Percentiles rank a stretch among this genome's conserved stretches.
phyloP scores from a whole-genome alignment of 2,113 vertebrate genomes.

The Rhinopithecus roxellana region DNA sequence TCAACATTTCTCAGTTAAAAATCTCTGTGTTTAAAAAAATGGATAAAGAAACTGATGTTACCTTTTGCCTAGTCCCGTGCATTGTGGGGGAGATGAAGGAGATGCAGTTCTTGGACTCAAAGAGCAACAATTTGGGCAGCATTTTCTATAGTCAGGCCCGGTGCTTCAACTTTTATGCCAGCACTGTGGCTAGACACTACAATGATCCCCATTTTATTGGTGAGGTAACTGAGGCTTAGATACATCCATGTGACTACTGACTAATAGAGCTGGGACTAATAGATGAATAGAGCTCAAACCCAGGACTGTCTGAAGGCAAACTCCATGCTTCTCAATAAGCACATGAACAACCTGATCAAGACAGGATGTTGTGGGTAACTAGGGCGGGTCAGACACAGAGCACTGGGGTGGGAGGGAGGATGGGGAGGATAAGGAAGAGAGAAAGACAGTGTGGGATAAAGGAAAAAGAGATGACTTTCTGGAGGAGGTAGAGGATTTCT shows the following conservation, averaged over 20 bases:
- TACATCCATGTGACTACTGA: neutral
- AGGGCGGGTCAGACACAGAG: neutral
- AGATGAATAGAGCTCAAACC: neutral
- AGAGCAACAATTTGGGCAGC: neutral
- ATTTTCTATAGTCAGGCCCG: neutral
- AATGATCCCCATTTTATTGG: neutral
- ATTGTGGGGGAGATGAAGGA: neutral
- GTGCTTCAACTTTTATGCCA: neutral
- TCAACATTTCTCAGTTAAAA: neutral
- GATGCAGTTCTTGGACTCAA: neutral
- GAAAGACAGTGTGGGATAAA: neutral
- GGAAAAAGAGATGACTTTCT: neutral
- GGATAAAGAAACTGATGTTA: neutral
- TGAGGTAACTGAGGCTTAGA: neutral
- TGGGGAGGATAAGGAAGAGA: neutral
- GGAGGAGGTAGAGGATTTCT: neutral
- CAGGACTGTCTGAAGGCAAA: neutral
- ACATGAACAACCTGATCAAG: neutral
- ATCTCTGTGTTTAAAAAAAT: neutral
- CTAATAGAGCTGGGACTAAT: neutral
- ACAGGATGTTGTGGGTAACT: neutral
- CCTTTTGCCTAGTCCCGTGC: neutral
- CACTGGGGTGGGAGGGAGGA: rapidly evolving
- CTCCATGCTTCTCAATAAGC: neutral
- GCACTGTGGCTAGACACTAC: too few relatives aligned